These are phyloP conservation scores for Crocuta crocuta DNA, from an alignment of 2,113 vertebrate genomes.

Conservation along the genomic window DNA sequence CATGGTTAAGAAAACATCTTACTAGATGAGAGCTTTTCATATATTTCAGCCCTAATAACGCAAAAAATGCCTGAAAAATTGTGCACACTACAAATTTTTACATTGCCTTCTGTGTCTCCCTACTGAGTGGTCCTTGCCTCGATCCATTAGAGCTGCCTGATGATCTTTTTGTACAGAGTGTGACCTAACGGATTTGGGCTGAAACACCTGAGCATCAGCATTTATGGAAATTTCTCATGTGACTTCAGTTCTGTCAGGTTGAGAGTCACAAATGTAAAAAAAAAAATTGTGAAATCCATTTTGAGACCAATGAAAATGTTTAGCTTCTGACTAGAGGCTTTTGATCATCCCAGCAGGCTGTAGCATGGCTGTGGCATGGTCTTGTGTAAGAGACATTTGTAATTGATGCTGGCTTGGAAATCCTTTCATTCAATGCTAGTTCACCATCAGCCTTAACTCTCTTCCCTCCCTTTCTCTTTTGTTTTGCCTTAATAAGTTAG, in stretches of 20 bases:
- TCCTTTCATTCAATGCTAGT: slow-evolving; percentile 45
- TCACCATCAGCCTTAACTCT: slow-evolving; percentile 44
- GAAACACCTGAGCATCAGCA: background rate
- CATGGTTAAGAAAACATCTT: background rate
- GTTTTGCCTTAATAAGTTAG: slow-evolving; percentile 20
- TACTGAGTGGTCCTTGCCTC: background rate
- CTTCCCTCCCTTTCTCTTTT: slow-evolving; percentile 12
- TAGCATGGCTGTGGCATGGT: background rate
- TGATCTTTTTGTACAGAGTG: background rate
- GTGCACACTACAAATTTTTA: background rate
- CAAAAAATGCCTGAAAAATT: background rate
- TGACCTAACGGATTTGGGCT: background rate
- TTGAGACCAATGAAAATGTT: slow-evolving; percentile 18
- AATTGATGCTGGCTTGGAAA: slow-evolving; percentile 46
- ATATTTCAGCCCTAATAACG: background rate
- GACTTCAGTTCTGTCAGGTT: background rate
- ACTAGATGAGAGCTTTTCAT: background rate
- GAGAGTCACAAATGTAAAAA: background rate
- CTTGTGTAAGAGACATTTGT: slow-evolving; percentile 30
- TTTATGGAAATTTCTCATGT: background rate
- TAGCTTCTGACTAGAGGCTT: background rate
- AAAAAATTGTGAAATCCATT: background rate
- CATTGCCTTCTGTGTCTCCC: background rate
- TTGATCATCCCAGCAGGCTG: background rate
- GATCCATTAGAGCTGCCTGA: background rate